Evolutionary conservation across 2,888 invertebrate species (phyloP), one percentile per base, ranked within the genome.

Genomic region (Caenorhabditis parvicauda): DNA sequence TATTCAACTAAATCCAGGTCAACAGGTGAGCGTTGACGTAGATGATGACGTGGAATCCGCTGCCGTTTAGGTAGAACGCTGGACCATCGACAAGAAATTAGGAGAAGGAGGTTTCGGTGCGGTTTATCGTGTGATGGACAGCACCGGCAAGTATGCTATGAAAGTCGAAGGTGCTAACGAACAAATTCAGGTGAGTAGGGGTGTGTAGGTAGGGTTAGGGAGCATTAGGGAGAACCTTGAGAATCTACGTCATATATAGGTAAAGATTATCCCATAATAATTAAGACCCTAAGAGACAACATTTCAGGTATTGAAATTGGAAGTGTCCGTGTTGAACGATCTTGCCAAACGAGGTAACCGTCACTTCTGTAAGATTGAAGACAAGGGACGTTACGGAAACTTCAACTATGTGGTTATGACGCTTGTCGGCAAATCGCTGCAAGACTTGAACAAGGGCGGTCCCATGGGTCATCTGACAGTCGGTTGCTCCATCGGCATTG

Each of bases 341-440:
- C 54, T 78, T 45, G 54, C 67, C 17, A 74, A 75, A 50, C 60
- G 65, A 12, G 70, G 67, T 9, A 62, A 64, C 22, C 70, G 74
- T 28, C 77, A 77, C 54, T 77, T 77, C 48, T 77, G 77, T 50
- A 64, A 67, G 49, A 76, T 76, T 41, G 67, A 74, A 50, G 77
- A 74, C 62, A 77, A 72, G 52, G 77, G 78, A 27, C 73, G 75
- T 35, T 73, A 52, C 54, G 65, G 62, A 37, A 61, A 54, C 55
- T 75, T 76, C 67, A 75, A 76, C 66, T 76, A 68, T 43, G 75
- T 72, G 32, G 72, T 75, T 12, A 76, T 76, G 74, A 72, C 72
- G 9, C 59, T 77, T 4, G 77, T 78, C 54, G 77, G 77, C 24
- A 78, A 78, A 37, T 77, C 73, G 27, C 63, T 77, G 27, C 57